Base-by-base conservation (phyloP, 1,140 invertebrate species). In the Tetramorium simillimum region DNA sequence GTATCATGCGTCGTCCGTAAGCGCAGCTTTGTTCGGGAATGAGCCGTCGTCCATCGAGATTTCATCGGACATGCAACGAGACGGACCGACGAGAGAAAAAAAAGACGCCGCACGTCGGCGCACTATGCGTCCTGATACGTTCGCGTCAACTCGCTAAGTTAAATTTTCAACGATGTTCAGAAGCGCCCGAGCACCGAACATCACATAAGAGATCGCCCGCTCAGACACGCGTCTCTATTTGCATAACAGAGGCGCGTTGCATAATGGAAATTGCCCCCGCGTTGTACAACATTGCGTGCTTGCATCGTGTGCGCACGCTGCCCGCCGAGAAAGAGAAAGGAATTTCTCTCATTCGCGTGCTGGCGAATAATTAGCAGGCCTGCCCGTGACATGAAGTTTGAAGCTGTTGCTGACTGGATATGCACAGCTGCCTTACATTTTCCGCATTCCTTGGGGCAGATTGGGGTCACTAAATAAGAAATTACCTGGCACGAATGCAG, bases 331-430 rank as follows among this genome's bases (percentile, higher is more conserved):
- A 89, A 87, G 90, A 91, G 81, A 87, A 88, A 87, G 89, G 81
- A 88, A 85, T 91, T 92, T 92, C 90, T 90, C 80, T 89, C 67
- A 92, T 92, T 92, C 89, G 88, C 91, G 80, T 88, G 87, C 86
- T 85, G 70, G 80, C 86, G 85, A 91, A 92, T 92, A 92, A 92
- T 92, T 92, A 92, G 82, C 85, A 86, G 78, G 72, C 85, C 89
- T 92, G 88, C 67, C 81, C 87, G 87, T 88, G 89, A 90, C 86
- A 88, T 88, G 84, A 87, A 82, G 91, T 86, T 89, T 65, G 56
- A 82, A 76, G 86, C 49, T 86, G 86, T 58, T 73, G 73, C 53
- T 88, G 86, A 87, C 86, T 85, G 60, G 49, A 72, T 85, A 76
- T 88, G 76, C 76, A 80, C 87, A 77, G 67, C 76, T 28, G 24